Conservation (phyloP, 53 echinoderm and acorn worm species). For the Hippasteria phrygiana region DNA sequence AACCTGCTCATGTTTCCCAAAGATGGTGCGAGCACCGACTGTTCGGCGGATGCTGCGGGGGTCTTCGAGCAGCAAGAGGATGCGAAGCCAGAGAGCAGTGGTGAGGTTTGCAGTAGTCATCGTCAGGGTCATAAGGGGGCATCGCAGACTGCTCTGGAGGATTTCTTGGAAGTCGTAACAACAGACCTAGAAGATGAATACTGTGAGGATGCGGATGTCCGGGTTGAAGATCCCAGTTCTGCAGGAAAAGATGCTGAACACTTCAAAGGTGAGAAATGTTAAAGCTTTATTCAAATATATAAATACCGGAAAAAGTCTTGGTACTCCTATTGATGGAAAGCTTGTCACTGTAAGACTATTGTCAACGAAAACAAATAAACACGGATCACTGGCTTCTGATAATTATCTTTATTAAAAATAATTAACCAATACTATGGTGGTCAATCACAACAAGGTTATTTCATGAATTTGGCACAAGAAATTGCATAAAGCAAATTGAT, state of each 20-base stretch:
- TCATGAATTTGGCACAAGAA: too few species aligned
- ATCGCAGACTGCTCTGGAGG: background rate
- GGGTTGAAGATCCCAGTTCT: background rate
- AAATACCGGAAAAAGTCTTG: too few species aligned
- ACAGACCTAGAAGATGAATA: background rate
- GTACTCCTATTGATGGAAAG: too few species aligned
- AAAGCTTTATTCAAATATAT: background rate
- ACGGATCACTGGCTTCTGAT: too few species aligned
- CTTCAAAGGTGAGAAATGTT: background rate
- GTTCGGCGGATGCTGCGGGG: background rate
- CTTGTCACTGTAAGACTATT: too few species aligned
- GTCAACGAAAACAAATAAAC: too few species aligned
- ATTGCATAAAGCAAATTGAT: too few species aligned
- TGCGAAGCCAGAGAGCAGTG: background rate
- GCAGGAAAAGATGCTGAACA: background rate
- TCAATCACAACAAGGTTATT: too few species aligned
- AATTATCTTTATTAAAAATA: too few species aligned
- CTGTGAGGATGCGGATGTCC: background rate
- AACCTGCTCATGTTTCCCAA: too few species aligned
- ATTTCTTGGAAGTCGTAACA: background rate
- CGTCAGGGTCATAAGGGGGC: background rate
- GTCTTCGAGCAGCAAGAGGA: background rate
- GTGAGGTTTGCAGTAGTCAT: background rate
- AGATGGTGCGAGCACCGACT: background rate
- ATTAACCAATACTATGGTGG: too few species aligned